Base-by-base conservation (phyloP, 2,797 vertebrate genomes). In the Anguilla megastoma region DNA sequence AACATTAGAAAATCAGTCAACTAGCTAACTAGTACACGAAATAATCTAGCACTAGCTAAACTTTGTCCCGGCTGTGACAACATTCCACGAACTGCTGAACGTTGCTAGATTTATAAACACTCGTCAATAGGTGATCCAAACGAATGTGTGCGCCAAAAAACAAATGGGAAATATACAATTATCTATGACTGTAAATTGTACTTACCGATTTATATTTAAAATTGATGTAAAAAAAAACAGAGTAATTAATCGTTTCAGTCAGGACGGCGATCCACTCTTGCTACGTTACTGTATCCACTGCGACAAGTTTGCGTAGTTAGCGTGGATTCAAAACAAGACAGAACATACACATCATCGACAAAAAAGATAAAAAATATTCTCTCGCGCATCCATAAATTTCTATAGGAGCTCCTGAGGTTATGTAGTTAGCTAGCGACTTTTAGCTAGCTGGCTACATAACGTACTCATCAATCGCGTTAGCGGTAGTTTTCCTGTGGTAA, bases 251-350 rank as follows among this genome's bases (percentile, higher is more conserved):
- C 10, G 82, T 84, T 84, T 56, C n/a, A 30, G 27, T 54, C 24
- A 56, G 82, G 27, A 84, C 82, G 4, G 45, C 14, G 48, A 56
- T 52, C 50, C 52, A 30, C 82, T 54, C n/a, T 41, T 21, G 74
- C 50, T 30, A 82, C 74, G 80, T 54, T 52, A 84, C 48, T 84
- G 90, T 87, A 92, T 90, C 94, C 94, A 95, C 94, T 95, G 95
- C 95, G 95, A 94, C 95, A 95, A 95, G 91, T 95, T 95, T 92
- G 87, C 86, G 88, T 92, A 94, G 94, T 92, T 93, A 93, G 90
- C 69, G 86, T 60, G 50, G 82, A 84, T 84, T 52, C 82, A 84
- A 54, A 84, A 56, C 82, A 27, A 54, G 48, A 30, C 86, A 60
- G 76, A 27, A 66, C 76, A 79, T 45, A 79, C 74, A 82, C 86